These are phyloP conservation scores for Dolichopus griseipennis DNA, from an alignment of 2,888 invertebrate species.

Conservation along the genomic window DNA sequence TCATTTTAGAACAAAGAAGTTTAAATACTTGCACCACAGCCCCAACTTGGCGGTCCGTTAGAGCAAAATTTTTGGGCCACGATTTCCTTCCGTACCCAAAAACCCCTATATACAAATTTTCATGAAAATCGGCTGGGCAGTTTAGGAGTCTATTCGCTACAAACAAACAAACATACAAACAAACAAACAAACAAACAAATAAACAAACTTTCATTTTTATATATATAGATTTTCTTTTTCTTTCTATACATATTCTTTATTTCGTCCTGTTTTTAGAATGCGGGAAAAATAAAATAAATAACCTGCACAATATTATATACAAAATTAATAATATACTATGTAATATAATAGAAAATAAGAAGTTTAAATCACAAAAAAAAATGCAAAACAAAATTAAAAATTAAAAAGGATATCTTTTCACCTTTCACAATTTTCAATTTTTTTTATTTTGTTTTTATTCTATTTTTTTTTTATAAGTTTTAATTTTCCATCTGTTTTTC, in stretches of 20 bases:
- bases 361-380: neutral
- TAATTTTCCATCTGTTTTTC: neutral
- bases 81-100: too few species aligned
- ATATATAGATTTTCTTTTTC: neutral
- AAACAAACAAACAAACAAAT: too few species aligned
- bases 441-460: neutral
- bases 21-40: too few species aligned
- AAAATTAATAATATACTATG: too few species aligned
- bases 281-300: neutral
- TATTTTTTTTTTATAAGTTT: neutral
- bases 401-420: neutral
- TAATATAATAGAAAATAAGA: neutral
- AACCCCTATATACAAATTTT: too few species aligned
- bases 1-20: too few species aligned
- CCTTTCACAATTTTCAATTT: neutral
- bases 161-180: too few species aligned
- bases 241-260: neutral
- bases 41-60: too few species aligned
- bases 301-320: neutral
- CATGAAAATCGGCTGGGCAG: too few species aligned
- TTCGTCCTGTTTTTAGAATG: neutral
- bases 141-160: too few species aligned
- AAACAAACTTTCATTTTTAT: too few species aligned
- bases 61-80: too few species aligned
- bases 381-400: neutral